Conservation (phyloP, 2,888 invertebrate species). For the Thumatha senex region DNA sequence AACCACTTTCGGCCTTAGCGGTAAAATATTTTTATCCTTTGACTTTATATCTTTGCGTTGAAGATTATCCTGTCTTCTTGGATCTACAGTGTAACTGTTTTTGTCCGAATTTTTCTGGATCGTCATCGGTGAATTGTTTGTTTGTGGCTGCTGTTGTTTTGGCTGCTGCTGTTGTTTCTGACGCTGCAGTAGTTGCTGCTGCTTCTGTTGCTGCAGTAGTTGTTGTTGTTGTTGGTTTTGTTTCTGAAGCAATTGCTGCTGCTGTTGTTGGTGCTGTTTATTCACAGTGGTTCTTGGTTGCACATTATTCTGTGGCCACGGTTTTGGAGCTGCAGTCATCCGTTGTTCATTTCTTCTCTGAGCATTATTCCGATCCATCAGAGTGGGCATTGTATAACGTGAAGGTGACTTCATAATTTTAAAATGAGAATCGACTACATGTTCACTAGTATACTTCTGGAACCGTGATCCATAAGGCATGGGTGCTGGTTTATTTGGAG, state of each 20-base stretch:
- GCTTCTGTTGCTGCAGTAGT: neutral
- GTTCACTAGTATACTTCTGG: conserved; percentile 41
- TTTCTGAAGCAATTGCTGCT: neutral
- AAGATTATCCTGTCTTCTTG: neutral
- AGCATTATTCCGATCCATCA: conserved; percentile 12
- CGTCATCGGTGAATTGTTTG: neutral
- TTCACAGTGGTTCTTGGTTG: neutral
- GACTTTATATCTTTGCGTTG: neutral
- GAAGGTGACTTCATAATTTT: conserved; percentile 41
- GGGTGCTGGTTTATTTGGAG: conserved; percentile 42
- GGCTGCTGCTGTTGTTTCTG: neutral
- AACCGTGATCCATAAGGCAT: conserved; percentile 35
- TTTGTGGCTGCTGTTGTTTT: neutral
- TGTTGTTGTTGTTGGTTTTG: neutral
- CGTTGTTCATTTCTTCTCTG: conserved; percentile 14
- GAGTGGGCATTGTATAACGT: conserved; percentile 1
- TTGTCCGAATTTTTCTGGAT: neutral
- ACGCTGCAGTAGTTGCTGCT: neutral
- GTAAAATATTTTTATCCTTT: conserved; percentile 3
- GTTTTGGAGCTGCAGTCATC: conserved; percentile 20
- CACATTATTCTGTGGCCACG: conserved; percentile 12
- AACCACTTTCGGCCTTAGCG: conserved; percentile 20
- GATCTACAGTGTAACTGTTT: neutral
- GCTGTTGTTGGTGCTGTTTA: neutral
- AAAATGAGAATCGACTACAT: conserved; percentile 52